Base-by-base conservation (phyloP, 2,797 vertebrate species). In the Todus mexicanus region DNA sequence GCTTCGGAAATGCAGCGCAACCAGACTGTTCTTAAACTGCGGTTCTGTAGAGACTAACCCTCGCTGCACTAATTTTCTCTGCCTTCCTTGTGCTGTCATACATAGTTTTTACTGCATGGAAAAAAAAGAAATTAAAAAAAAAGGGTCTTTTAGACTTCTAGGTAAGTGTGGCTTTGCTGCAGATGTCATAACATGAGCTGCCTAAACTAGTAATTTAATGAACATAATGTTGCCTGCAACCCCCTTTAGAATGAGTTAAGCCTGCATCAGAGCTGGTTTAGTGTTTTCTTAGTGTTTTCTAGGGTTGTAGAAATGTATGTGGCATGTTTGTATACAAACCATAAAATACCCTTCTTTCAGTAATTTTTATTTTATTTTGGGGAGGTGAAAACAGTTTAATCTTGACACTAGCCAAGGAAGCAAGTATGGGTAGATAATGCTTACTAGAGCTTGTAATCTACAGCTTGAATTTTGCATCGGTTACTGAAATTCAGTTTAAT, bases 401-500 rank as follows among this genome's bases (percentile, higher is more conserved):
- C 69, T 65, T 92, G 93, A 93, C 84, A 61, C 65, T 96, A 95
- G 64, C 66, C 73, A 84, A 94, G 89, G 89, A 84, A 80, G 81
- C 84, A 90, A 53, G 57, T 94, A 86, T 53, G 92, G 33, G 69
- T 96, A 64, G 77, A 74, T 84, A 93, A 91, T 72, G 25, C 82
- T 94, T 96, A 79, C 69, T 86, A 11, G 33, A 80, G 48, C 56
- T 57, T 90, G n/a, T 84, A 93, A 64, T 47, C 75, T 94, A 48
- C 90, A 78, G 82, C 78, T 90, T 96, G 47, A 95, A 83, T 64
- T 76, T 84, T 90, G 43, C 87, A 73, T 95, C 95, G 89, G 59
- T 96, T 91, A 72, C 82, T 95, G 93, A 96, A 92, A 84, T 94
- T 72, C 50, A 71, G 83, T 96, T 89, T 89, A 94, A 96, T 93